Conservation (phyloP, 2,113 vertebrate genomes). For the Actenoides lindsayi region DNA sequence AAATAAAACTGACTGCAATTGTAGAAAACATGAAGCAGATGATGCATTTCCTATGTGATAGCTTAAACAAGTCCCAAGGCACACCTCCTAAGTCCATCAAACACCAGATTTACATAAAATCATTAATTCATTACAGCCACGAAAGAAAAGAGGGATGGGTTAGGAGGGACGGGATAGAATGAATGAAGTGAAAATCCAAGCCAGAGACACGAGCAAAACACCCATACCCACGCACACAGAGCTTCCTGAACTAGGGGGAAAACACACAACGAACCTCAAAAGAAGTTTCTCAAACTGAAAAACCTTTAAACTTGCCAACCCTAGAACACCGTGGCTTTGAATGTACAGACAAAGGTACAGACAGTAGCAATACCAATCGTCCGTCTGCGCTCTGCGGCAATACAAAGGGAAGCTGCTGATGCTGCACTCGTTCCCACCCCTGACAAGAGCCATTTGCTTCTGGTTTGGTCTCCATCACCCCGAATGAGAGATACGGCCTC, state of each 20-base stretch:
- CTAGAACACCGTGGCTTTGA: neutral
- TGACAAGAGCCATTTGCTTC: neutral
- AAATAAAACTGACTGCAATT: neutral
- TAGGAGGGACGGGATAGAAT: neutral
- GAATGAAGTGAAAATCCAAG: neutral
- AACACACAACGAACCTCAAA: neutral
- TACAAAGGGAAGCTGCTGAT: neutral
- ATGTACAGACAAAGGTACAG: neutral
- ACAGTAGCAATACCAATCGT: fast-evolving
- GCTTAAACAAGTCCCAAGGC: constrained; percentile 53
- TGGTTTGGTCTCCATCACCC: neutral
- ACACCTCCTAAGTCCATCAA: constrained; percentile 32
- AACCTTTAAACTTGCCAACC: neutral
- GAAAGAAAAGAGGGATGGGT: neutral
- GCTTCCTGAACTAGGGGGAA: neutral
- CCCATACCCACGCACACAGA: fast-evolving
- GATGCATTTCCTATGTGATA: constrained; percentile 43
- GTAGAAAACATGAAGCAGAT: constrained; percentile 32
- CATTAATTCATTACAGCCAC: constrained; percentile 57
- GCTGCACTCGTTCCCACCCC: neutral
- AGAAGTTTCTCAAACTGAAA: neutral
- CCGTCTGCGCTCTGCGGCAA: neutral
- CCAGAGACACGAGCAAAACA: neutral
- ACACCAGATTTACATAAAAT: constrained; percentile 65
- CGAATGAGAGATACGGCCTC: neutral